Evolutionary conservation across 2,113 vertebrate species (phyloP).

Genomic region (Tringa solitaria): DNA sequence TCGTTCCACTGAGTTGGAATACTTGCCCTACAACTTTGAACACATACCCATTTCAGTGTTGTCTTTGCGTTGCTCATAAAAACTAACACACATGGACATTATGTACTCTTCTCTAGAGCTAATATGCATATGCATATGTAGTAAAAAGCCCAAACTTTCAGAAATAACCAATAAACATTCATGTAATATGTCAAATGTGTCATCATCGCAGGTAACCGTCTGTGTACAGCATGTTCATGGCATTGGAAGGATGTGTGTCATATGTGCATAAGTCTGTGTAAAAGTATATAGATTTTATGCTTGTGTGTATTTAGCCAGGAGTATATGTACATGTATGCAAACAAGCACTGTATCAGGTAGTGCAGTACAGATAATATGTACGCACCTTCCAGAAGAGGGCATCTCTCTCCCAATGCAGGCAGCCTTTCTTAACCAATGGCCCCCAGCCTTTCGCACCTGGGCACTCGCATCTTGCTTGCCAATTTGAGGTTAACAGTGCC

Average conservation of each 20-base stretch:
- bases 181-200: accelerated
- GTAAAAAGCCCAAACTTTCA: background rate
- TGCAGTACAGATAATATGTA: background rate
- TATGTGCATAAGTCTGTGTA: background rate
- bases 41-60: background rate
- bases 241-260: background rate
- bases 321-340: background rate
- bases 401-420: constrained; percentile 25
- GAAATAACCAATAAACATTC: background rate
- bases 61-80: background rate
- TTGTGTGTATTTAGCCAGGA: background rate
- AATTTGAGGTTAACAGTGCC: constrained; percentile 64
- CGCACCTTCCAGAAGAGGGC: constrained; percentile 40
- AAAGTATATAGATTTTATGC: background rate
- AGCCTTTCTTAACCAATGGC: background rate
- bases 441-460: constrained; percentile 55
- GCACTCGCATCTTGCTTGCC: constrained; percentile 43
- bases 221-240: background rate
- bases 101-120: background rate
- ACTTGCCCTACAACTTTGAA: background rate
- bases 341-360: background rate
- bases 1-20: background rate
- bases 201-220: background rate
- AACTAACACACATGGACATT: background rate
- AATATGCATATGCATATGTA: background rate